Conservation (phyloP, 53 echinoderm and acorn worm species). For the Mesocentrotus franciscanus region DNA sequence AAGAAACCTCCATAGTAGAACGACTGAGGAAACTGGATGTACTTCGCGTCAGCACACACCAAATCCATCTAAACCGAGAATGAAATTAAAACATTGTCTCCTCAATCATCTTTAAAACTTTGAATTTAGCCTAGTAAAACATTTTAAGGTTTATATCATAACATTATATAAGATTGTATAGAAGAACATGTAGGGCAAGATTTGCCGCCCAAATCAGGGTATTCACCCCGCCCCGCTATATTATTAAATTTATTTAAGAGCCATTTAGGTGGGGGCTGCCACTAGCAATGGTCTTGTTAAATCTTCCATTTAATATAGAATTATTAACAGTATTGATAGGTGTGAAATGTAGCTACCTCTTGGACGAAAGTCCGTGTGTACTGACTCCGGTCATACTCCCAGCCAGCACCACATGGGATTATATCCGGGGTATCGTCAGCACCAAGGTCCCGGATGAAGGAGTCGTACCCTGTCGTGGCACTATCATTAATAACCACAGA, state of each 20-base stretch:
- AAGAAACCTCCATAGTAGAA: slow-evolving; percentile 56
- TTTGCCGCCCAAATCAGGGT: no score
- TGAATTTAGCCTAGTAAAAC: no score
- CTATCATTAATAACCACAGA: background rate
- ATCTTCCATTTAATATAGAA: no score
- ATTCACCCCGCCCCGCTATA: no score
- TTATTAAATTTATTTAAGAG: no score
- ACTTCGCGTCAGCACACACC: slow-evolving; percentile 27
- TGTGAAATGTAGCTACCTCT: background rate
- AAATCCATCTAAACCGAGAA: background rate
- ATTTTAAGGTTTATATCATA: no score
- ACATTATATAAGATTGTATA: no score
- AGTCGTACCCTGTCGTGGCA: background rate
- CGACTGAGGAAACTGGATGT: slow-evolving; percentile 49
- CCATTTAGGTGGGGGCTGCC: no score
- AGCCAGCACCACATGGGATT: slow-evolving; percentile 38
- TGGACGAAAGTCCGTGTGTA: slow-evolving; percentile 41
- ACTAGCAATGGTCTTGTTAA: no score
- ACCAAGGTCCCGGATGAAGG: background rate
- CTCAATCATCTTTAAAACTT: no score
- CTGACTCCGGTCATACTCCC: slow-evolving; percentile 49
- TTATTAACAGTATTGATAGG: no score
- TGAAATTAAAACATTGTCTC: background rate
- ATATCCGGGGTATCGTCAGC: background rate
- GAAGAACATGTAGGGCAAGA: no score